Evolutionary conservation across 92 coral and sea anemone genomes (phyloP).

Genomic region (Anthopleura xanthogrammica): DNA sequence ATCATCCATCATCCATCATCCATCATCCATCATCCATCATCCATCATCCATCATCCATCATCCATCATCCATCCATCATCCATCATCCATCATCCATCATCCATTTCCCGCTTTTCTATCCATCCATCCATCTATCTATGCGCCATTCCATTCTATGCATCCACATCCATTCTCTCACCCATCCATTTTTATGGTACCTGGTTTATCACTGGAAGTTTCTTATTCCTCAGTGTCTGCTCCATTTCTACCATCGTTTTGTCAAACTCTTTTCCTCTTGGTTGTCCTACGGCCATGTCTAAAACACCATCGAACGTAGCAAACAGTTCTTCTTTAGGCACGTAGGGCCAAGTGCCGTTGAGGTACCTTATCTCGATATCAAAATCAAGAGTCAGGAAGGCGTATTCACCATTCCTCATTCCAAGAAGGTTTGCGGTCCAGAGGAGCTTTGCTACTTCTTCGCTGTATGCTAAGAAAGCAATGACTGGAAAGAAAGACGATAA

Average conservation of each 20-base stretch:
- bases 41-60: no score
- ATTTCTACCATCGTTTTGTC: not conserved
- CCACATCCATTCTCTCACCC: not conserved
- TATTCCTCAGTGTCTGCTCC: not conserved
- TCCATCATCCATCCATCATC: not conserved
- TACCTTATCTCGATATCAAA: constrained; percentile 44
- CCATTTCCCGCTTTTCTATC: not conserved
- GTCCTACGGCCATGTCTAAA: constrained; percentile 53
- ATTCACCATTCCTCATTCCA: constrained; percentile 85
- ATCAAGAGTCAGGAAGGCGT: constrained; percentile 81
- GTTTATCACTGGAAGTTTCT: constrained; percentile 2
- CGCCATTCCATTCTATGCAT: not conserved
- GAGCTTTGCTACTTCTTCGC: constrained; percentile 64
- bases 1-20: no score
- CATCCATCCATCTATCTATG: not conserved
- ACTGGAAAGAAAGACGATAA: constrained; percentile 26
- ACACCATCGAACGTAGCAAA: constrained; percentile 59
- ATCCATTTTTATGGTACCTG: constrained; percentile 5
- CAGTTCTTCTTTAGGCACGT: constrained; percentile 41
- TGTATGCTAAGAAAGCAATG: constrained; percentile 66
- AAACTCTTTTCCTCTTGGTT: constrained; percentile 30
- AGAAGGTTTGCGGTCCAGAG: constrained; percentile 71
- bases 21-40: no score
- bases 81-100: not conserved
- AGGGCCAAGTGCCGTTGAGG: constrained; percentile 39